phyloP scores from a whole-genome alignment of 2,888 invertebrate species.

The Oxyteleia sp. region DNA sequence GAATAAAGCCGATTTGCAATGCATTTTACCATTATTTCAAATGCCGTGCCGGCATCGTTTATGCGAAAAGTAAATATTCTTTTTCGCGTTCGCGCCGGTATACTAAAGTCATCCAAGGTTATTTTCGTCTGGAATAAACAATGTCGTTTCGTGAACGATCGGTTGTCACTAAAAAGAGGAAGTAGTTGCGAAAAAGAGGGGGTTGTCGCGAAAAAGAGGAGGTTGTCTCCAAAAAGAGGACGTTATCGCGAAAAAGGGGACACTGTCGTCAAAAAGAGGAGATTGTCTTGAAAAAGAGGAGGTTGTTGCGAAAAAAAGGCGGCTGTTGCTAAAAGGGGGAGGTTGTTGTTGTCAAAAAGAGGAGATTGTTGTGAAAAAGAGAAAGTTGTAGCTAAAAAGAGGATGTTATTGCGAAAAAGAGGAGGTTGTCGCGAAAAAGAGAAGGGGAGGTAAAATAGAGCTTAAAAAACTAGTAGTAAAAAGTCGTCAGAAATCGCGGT shows the following conservation, averaged over 20 bases:
- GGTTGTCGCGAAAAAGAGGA: conserved; percentile 6
- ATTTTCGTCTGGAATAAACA: conserved; percentile 69
- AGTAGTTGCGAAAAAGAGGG: conserved; percentile 7
- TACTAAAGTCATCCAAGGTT: conserved; percentile 64
- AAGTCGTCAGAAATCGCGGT: too few species aligned
- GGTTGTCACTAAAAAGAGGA: conserved; percentile 20
- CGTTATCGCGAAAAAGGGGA: conserved; percentile 3
- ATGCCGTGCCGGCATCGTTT: conserved; percentile 65
- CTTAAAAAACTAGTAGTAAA: too few species aligned
- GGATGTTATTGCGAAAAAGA: too few species aligned
- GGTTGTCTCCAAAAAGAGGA: conserved; percentile 8
- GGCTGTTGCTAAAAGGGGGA: too few species aligned
- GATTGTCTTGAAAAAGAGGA: too few species aligned
- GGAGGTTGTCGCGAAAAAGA: too few species aligned
- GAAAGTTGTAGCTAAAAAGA: too few species aligned
- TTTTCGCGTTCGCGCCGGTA: conserved; percentile 51
- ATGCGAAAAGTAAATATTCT: conserved; percentile 71
- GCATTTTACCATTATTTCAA: conserved; percentile 77
- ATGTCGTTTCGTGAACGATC: conserved; percentile 71
- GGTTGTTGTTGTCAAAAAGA: too few species aligned
- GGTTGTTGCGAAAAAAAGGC: too few species aligned
- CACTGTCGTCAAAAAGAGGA: too few species aligned
- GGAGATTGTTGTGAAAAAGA: too few species aligned
- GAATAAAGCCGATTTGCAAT: conserved; percentile 82
- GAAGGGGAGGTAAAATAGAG: too few species aligned